Conservation (phyloP, 2,113 vertebrate species). For the Stomatorhinus ivindoensis region DNA sequence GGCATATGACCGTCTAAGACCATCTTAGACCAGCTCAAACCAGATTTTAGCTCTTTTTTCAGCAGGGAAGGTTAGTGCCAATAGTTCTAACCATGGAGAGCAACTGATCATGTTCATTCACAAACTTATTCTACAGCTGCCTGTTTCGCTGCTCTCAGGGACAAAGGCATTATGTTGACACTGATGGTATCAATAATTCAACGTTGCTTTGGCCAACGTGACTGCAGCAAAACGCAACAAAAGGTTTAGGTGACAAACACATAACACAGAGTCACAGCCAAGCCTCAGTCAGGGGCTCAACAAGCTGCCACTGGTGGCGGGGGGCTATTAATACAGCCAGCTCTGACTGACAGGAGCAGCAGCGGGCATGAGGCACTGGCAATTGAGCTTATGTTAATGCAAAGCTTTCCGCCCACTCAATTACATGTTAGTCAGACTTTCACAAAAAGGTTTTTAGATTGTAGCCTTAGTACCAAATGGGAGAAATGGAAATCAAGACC, state of each 20-base stretch:
- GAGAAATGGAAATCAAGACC: neutral
- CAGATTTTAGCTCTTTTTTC: neutral
- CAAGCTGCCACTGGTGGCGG: neutral
- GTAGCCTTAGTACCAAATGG: neutral
- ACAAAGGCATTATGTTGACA: neutral
- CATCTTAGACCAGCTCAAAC: neutral
- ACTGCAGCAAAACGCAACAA: neutral
- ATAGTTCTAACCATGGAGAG: neutral
- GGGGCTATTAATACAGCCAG: too few species aligned
- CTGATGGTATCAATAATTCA: neutral
- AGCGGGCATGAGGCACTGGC: neutral
- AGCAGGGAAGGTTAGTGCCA: neutral
- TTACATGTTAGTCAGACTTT: neutral
- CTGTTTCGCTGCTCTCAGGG: neutral
- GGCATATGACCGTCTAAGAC: neutral
- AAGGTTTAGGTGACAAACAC: neutral
- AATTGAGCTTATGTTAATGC: constrained; percentile 11
- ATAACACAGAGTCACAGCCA: neutral
- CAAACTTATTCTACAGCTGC: neutral
- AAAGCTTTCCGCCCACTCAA: neutral
- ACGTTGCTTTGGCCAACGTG: neutral
- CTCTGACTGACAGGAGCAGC: constrained; percentile 4
- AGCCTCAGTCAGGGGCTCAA: neutral
- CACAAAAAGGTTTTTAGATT: neutral
- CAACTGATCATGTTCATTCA: neutral